Base-by-base conservation (phyloP, 1,140 invertebrate genomes). In the Ostrea edulis region DNA sequence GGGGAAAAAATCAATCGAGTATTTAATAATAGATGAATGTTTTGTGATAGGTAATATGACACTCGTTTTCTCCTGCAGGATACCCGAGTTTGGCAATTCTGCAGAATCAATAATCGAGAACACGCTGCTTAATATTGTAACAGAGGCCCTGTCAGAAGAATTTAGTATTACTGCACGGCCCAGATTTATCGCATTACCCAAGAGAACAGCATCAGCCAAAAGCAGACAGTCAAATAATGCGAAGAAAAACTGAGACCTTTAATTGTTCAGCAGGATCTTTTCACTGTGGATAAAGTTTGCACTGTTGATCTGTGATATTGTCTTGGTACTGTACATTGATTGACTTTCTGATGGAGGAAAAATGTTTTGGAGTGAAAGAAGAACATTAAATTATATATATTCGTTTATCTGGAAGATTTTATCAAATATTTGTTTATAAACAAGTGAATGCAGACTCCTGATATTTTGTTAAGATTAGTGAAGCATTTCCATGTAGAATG, bases 141-240 rank as follows among this genome's bases (percentile, higher is more conserved):
- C 92, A 20, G 95, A 95, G 85, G 94, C 94, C 9, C 88, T 94
- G 87, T 87, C 92, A 29, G 89, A 91, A n/a, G 94, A 95, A 84
- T 95, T 95, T 89, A 94, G 93, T 86, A 93, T 95, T 52, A 95
- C 95, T 52, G 92, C 94, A 12, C 89, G 94, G 22, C 94, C 95
- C 35, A 88, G 95, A 83, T 93, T 94, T 84, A 93, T 95, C 44
- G 95, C 95, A 55, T 88, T 95, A 20, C 94, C 93, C 14, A 93
- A 93, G 85, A 86, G 92, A 81, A 90, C 89, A 14, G 89, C 89
- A 20, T 91, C 92, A 25, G 90, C 88, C 5, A 83, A 86, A 81
- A 71, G 85, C 65, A 9, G 65, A 71, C 58, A 86, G 25, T 85
- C 83, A 83, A 83, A 83, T 25, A 53, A 83, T n/a, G 20, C 20